phyloP scores from a whole-genome alignment of 2,113 vertebrate species.

The Anser brachyrhynchus region DNA sequence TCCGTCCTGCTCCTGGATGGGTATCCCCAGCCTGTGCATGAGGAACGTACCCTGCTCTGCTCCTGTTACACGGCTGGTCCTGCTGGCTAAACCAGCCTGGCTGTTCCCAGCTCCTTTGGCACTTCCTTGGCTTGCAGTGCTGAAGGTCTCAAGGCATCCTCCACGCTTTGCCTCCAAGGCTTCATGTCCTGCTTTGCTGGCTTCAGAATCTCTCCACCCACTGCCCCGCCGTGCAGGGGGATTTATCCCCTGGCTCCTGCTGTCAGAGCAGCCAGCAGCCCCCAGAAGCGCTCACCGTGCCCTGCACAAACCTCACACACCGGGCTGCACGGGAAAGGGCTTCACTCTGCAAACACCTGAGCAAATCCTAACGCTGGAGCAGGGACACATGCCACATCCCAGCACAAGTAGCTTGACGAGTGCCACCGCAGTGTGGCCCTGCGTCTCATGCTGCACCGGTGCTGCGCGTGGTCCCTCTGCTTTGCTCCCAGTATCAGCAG shows the following conservation, averaged over 20 bases:
- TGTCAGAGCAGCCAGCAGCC: too few species aligned
- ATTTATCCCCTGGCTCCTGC: not conserved
- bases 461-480: not conserved
- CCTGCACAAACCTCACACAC: not conserved
- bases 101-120: not conserved
- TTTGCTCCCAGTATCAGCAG: not conserved
- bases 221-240: not conserved
- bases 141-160: not conserved
- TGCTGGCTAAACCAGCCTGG: not conserved
- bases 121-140: not conserved
- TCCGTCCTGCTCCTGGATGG: rapidly evolving
- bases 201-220: not conserved
- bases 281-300: too few species aligned
- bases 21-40: not conserved
- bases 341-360: not conserved
- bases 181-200: not conserved
- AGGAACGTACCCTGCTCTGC: not conserved
- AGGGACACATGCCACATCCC: too few species aligned
- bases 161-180: too few species aligned
- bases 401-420: too few species aligned
- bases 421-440: too few species aligned
- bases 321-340: not conserved
- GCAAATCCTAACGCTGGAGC: not conserved
- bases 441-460: too few species aligned
- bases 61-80: not conserved